Conservation (phyloP, 2,888 invertebrate species). For the Tinea semifulvella region DNA sequence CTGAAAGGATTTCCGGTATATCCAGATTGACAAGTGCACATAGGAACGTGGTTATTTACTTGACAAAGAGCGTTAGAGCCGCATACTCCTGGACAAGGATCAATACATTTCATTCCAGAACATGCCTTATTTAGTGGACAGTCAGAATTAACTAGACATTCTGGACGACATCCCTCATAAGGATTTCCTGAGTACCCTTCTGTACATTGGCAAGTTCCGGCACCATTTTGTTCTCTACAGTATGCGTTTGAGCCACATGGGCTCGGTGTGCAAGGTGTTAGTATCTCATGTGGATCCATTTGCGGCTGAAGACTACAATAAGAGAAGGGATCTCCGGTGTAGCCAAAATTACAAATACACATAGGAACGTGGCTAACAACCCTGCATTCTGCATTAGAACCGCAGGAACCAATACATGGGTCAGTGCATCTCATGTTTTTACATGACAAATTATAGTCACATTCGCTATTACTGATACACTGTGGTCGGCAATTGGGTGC, state of each 20-base stretch:
- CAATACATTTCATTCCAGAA: conserved; percentile 75
- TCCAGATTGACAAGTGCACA: conserved; percentile 72
- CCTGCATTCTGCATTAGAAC: conserved; percentile 76
- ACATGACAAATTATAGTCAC: conserved; percentile 74
- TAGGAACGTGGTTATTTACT: conserved; percentile 78
- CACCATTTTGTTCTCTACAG: conserved; percentile 68
- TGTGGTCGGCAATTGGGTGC: conserved; percentile 84
- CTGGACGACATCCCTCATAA: conserved; percentile 79
- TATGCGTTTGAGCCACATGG: conserved; percentile 72
- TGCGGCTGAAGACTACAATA: conserved; percentile 59
- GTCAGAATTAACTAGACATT: conserved; percentile 77
- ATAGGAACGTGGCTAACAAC: conserved; percentile 80
- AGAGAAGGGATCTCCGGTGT: conserved; percentile 80
- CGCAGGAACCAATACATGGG: conserved; percentile 78
- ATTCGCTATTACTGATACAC: conserved; percentile 82
- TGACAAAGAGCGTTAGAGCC: conserved; percentile 77
- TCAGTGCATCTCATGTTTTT: conserved; percentile 79
- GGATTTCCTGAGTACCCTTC: conserved; percentile 77
- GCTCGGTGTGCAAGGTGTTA: conserved; percentile 71
- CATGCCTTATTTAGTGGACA: conserved; percentile 77
- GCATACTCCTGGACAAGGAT: conserved; percentile 84
- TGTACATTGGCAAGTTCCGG: conserved; percentile 74
- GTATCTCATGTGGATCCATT: conserved; percentile 42
- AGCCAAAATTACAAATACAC: conserved; percentile 75
- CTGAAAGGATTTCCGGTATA: conserved; percentile 75